Conservation (phyloP, 2,113 vertebrate genomes). For the Ranitomeya variabilis region DNA sequence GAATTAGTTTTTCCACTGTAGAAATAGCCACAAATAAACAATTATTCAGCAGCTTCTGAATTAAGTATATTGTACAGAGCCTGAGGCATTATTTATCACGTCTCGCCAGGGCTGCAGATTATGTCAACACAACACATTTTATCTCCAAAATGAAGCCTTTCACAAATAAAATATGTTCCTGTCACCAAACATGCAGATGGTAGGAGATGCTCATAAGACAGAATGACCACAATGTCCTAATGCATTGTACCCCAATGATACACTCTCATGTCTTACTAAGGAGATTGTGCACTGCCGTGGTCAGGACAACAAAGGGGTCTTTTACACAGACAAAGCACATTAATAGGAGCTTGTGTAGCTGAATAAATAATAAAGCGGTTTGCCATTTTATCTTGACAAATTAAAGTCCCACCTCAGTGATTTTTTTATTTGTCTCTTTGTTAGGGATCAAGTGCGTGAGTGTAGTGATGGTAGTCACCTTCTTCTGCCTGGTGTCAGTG, state of each 20-base stretch:
- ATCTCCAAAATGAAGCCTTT: neutral
- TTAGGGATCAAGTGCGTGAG: too few species aligned
- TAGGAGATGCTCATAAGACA: neutral
- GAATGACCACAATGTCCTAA: neutral
- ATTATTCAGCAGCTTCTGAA: conserved; percentile 20
- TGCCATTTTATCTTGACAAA: too few species aligned
- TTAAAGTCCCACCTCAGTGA: too few species aligned
- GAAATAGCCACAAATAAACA: conserved; percentile 12
- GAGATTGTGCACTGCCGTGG: neutral
- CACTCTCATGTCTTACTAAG: neutral
- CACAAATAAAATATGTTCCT: neutral
- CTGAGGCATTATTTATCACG: conserved; percentile 17
- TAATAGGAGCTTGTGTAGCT: too few species aligned
- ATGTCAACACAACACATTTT: conserved; percentile 28
- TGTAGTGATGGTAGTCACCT: too few species aligned
- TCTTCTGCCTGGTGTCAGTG: too few species aligned
- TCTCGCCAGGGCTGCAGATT: neutral
- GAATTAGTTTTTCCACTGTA: neutral
- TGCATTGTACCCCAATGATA: too few species aligned
- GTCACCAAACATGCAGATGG: neutral
- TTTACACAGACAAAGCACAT: too few species aligned
- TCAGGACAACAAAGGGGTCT: neutral
- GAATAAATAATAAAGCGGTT: too few species aligned
- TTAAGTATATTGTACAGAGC: neutral
- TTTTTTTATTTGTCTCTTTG: too few species aligned